Evolutionary conservation across 2,113 vertebrate genomes (phyloP).

Genomic region (Lepidothrix coronata): DNA sequence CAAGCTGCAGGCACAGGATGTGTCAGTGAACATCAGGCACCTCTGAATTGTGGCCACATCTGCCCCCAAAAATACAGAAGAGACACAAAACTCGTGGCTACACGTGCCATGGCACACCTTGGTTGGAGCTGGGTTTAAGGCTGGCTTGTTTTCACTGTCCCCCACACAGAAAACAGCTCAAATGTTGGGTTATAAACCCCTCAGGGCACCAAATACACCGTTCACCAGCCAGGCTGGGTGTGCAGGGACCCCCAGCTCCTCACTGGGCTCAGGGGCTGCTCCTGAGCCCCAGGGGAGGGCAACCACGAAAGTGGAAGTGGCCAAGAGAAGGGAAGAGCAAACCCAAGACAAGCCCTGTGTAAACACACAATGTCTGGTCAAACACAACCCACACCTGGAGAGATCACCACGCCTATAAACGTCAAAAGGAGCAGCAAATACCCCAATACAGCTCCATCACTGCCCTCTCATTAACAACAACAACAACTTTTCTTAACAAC

Average conservation of each 20-base stretch:
- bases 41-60: not conserved
- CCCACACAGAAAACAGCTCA: accelerated
- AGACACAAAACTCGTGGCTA: not conserved
- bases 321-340: not conserved
- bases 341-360: accelerated
- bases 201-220: not conserved
- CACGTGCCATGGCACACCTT: accelerated
- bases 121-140: not conserved
- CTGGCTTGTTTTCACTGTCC: not conserved
- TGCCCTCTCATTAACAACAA: not conserved
- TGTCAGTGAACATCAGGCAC: not conserved
- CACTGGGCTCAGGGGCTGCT: not conserved
- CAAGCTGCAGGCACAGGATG: not conserved
- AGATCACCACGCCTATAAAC: not conserved
- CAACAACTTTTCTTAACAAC: not conserved
- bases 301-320: not conserved
- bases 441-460: not conserved
- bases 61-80: too few species aligned
- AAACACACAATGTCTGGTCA: not conserved
- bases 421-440: not conserved
- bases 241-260: not conserved
- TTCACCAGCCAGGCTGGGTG: accelerated
- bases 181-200: accelerated
- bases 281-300: not conserved
- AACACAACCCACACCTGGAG: not conserved